Base-by-base conservation (phyloP, 2,888 invertebrate genomes). In the Zygogramma bicolorata region DNA sequence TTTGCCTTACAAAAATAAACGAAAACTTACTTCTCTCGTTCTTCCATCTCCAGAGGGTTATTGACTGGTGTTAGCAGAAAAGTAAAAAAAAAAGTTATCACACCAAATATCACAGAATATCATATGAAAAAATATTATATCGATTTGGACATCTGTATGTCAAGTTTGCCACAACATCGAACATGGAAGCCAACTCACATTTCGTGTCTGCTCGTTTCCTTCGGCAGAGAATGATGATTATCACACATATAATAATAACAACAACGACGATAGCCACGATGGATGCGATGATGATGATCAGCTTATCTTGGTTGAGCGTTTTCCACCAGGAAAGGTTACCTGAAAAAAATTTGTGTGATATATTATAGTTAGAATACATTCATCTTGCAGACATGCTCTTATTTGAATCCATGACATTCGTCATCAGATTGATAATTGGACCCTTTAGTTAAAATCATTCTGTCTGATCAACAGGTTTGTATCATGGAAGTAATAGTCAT, bases 141-240 rank as follows among this genome's bases (percentile, higher is more conserved):
- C 62, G 40, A 68, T 68, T 70, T 61, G 69, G 62, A 31, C 61
- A 67, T 65, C 68, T 71, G 69, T 40, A 60, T 29, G 74, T 57
- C 6, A 73, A 25, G 69, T 40, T 67, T 27, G 67, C 34, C 38
- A 68, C 42, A 42, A 66, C 71, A 72, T 59, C 60, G 59, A 74
- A 70, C 65, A 74, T 67, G 38, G 71, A 74, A 72, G 78, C 70
- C 63, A 78, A 91, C 94, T 94, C 89, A 95, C 95, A 95, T 92
- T 95, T 95, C 80, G 93, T 93, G 80, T 92, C 92, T 65, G 93
- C 92, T 81, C 95, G 90, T 89, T 95, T 94, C 81, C 95, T 91
- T 80, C 95, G 90, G 86, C 96, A 97, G 81, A 96, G 92, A 86
- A 95, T 92, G 85, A 95, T 93, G 84, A 96, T 94, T 85, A 95